Evolutionary conservation across 2,888 invertebrate species (phyloP).

Genomic region (Callyntrura sp.): DNA sequence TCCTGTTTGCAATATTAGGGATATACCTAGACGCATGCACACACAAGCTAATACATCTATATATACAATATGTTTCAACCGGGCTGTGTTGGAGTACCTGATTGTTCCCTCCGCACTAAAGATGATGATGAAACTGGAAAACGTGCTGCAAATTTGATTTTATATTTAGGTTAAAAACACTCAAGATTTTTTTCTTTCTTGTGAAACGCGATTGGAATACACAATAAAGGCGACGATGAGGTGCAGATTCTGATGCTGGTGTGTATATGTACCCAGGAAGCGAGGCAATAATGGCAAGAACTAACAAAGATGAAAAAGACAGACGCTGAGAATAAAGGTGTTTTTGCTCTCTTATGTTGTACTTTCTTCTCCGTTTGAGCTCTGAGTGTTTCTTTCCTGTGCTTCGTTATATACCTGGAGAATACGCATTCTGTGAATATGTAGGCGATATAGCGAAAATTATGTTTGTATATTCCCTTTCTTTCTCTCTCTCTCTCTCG

Average conservation of each 20-base stretch:
- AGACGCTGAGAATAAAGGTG: conserved; percentile 3
- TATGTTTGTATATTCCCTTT: too few relatives aligned
- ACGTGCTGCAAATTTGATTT: conserved; percentile 41
- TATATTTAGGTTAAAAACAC: conserved; percentile 46
- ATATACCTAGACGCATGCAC: not conserved
- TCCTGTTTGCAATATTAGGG: not conserved
- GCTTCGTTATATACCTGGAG: not conserved
- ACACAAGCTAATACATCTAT: too few relatives aligned
- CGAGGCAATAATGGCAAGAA: not conserved
- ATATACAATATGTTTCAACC: too few relatives aligned
- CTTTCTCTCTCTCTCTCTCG: too few relatives aligned
- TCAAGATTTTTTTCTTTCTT: conserved; percentile 39
- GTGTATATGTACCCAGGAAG: too few relatives aligned
- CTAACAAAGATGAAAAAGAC: conserved; percentile 3
- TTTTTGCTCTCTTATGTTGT: not conserved
- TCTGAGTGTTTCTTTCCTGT: not conserved
- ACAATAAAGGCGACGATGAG: not conserved
- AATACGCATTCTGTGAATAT: not conserved
- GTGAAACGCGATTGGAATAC: conserved; percentile 30
- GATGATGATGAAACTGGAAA: conserved; percentile 28
- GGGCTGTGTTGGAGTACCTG: not conserved
- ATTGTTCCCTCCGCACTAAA: not conserved
- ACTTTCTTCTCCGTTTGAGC: not conserved
- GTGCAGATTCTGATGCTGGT: not conserved
- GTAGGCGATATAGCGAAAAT: not conserved